Conservation (phyloP, 2,888 invertebrate genomes). For the Nemapogon koenigi region DNA sequence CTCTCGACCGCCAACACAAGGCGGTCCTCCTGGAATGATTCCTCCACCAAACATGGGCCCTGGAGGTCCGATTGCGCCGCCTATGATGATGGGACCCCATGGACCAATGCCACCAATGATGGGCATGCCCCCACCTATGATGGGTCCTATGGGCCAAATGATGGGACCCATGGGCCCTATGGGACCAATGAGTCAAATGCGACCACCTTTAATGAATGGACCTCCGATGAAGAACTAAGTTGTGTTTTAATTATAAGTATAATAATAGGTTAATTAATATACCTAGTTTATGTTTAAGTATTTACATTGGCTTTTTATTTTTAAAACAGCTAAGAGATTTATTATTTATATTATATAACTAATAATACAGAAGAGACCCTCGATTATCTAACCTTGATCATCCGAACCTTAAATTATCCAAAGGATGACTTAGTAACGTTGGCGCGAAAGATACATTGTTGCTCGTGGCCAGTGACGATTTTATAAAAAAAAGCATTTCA, state of each 20-base stretch:
- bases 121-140: constrained; percentile 71
- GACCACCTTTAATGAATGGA: constrained; percentile 76
- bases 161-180: constrained; percentile 67
- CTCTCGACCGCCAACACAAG: constrained; percentile 58
- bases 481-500: no score
- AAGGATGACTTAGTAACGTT: no score
- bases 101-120: constrained; percentile 80
- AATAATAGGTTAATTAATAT: constrained; percentile 1
- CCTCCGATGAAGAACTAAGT: constrained; percentile 67
- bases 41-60: constrained; percentile 68
- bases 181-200: constrained; percentile 75
- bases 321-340: no score
- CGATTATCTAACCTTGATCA: no score
- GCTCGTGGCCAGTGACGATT: no score
- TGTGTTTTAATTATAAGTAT: neutral
- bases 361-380: no score
- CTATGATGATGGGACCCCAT: constrained; percentile 85
- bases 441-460: no score
- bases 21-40: constrained; percentile 71
- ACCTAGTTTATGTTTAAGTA: neutral
- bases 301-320: no score
- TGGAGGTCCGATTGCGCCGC: constrained; percentile 73
- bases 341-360: no score
- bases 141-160: constrained; percentile 70
- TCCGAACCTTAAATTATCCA: no score